A percentile compares a stretch with the other conserved stretches of the same genome.
phyloP scores from a whole-genome alignment of 2,888 invertebrate genomes.

The Iselma pallidipennis region DNA sequence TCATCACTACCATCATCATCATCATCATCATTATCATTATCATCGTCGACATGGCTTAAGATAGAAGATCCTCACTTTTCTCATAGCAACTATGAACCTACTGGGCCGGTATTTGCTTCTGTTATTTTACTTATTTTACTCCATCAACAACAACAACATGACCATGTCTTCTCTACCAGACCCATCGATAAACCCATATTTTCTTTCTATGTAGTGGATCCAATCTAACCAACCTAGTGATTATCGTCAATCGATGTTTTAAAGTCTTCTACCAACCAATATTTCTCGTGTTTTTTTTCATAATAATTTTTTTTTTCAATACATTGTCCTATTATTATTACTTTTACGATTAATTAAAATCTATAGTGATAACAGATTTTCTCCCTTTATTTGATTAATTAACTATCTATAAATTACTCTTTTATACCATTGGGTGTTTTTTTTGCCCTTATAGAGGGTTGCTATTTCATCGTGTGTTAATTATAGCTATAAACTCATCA shows the following conservation, averaged over 20 bases:
- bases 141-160: neutral
- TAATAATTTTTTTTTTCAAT: neutral
- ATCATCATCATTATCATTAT: neutral
- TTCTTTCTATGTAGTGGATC: conserved; percentile 5
- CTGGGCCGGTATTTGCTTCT: neutral
- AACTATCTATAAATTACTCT: neutral
- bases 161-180: neutral
- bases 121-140: neutral
- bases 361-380: neutral
- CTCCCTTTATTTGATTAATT: neutral
- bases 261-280: neutral
- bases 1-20: neutral
- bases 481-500: neutral
- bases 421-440: neutral
- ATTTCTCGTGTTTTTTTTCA: too few species aligned
- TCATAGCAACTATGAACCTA: neutral
- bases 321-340: conserved; percentile 1
- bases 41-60: neutral
- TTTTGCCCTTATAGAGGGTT: neutral
- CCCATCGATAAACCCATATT: neutral
- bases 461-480: neutral
- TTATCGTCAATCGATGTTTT: conserved; percentile 40
- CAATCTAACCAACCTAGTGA: conserved; percentile 33
- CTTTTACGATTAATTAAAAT: too few species aligned
- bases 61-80: neutral